Evolutionary conservation across 1,140 invertebrate species (phyloP), one percentile per base, ranked within the genome.

Genomic region (Trinorchestia longiramus): DNA sequence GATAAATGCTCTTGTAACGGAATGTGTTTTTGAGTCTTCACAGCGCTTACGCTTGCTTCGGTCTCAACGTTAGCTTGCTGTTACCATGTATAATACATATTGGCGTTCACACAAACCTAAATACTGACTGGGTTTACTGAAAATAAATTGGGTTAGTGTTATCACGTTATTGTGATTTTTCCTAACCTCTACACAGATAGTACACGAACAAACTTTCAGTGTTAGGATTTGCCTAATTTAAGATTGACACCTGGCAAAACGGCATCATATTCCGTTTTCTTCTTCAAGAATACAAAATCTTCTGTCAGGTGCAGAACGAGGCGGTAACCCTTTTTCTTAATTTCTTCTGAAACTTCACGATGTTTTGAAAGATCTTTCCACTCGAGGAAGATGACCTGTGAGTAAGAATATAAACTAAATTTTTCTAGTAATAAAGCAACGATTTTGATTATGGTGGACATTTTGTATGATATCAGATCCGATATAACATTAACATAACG

Each of bases 221-320:
- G 3, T 77, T 28, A 77, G 3, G 62, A 77, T 77, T 90, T 42
- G 15, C n/a, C 8, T 4, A 90, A 41, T 1, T 90, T 90, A 19
- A 94, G 45, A 43, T 94, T 44, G 36, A 43, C 43, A 4, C 43
- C 44, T 11, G 92, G 43, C 40, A 94, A 45, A 43, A 94, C 44
- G 6, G 36, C 40, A 40, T 94, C 92, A 44, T 94, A 94, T 94
- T n/a, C 43, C 0, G 92, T 45, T 6, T 19, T 40, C 92, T 94
- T 94, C 92, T 94, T 94, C 44, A 94, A 43, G 92, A 94, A 94
- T 8, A 94, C 92, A 40, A 94, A 94, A 47, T 94, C 92, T 40
- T 94, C 92, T 6, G 36, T 40, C 3, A 40, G 41, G 36, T 94
- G 92, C 40, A 45, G 6, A 23, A 94, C 36, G 92, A 94, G 92